These are phyloP conservation scores for Selene dorsalis DNA, from an alignment of 2,797 vertebrate genomes.

Conservation along the genomic window DNA sequence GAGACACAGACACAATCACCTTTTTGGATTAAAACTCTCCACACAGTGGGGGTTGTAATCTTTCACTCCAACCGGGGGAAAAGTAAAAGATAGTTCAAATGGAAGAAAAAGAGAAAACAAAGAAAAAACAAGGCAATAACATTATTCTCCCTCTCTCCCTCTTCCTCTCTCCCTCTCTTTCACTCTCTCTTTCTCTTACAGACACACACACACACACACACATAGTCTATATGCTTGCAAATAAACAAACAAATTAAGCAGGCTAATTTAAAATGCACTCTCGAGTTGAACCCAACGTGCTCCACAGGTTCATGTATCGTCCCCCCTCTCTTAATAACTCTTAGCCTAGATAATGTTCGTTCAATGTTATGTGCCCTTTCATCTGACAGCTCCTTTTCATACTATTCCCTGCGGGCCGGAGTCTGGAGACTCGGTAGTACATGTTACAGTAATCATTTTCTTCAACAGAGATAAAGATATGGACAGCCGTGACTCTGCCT, in stretches of 20 bases:
- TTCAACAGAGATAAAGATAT: constrained; percentile 72
- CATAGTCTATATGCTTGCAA: background rate
- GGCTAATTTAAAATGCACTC: constrained; percentile 41
- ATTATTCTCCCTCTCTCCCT: background rate
- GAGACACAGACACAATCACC: constrained; percentile 72
- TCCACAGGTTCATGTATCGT: constrained; percentile 40
- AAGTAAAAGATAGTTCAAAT: constrained; percentile 11
- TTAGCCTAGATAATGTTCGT: constrained; percentile 71
- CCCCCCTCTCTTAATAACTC: constrained; percentile 56
- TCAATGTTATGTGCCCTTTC: constrained; percentile 73
- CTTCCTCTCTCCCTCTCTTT: background rate
- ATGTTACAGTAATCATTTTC: constrained; percentile 75
- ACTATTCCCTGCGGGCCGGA: constrained; percentile 55
- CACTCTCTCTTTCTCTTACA: too few relatives aligned
- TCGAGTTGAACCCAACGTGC: constrained; percentile 38
- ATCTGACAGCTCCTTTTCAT: constrained; percentile 76
- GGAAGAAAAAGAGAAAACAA: constrained; percentile 31
- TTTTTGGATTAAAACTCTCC: constrained; percentile 68
- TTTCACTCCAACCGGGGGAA: constrained; percentile 44
- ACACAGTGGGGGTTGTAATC: constrained; percentile 54
- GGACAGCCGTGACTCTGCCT: constrained; percentile 59
- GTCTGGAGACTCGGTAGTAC: constrained; percentile 64
- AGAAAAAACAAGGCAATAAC: background rate
- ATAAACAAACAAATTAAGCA: constrained; percentile 26
- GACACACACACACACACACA: background rate